Evolutionary conservation across 1,140 invertebrate species (phyloP).

Genomic region (Drosophila truncata): DNA sequence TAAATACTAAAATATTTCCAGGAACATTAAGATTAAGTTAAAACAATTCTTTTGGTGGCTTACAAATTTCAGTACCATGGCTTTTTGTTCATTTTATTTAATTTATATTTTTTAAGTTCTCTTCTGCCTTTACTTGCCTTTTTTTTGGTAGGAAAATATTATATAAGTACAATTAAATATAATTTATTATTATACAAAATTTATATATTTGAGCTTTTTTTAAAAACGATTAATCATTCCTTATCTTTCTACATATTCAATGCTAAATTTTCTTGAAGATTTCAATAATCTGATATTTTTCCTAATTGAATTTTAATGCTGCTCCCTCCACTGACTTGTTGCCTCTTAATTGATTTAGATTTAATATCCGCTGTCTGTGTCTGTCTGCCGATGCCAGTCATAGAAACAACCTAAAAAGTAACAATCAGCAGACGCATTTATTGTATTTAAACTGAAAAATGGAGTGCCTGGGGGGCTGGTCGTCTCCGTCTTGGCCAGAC

Average conservation of each 20-base stretch:
- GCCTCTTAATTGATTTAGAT: constrained; percentile 46
- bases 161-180: background rate
- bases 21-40: background rate
- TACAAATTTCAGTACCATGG: background rate
- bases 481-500: constrained; percentile 17
- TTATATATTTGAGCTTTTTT: background rate
- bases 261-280: background rate
- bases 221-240: background rate
- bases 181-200: background rate
- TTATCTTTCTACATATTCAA: background rate
- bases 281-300: background rate
- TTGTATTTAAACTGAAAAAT: constrained; percentile 71
- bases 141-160: background rate
- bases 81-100: background rate
- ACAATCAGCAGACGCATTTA: constrained; percentile 62
- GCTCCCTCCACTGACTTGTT: constrained; percentile 10
- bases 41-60: background rate
- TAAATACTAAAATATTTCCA: background rate
- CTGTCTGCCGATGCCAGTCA: constrained; percentile 7
- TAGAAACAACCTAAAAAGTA: constrained; percentile 25
- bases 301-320: constrained; percentile 36
- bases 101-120: background rate
- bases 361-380: constrained; percentile 20
- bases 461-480: constrained; percentile 24
- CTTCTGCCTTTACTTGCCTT: background rate